Evolutionary conservation across 2,888 invertebrate genomes (phyloP).

Genomic region (Phytoseiulus persimilis): DNA sequence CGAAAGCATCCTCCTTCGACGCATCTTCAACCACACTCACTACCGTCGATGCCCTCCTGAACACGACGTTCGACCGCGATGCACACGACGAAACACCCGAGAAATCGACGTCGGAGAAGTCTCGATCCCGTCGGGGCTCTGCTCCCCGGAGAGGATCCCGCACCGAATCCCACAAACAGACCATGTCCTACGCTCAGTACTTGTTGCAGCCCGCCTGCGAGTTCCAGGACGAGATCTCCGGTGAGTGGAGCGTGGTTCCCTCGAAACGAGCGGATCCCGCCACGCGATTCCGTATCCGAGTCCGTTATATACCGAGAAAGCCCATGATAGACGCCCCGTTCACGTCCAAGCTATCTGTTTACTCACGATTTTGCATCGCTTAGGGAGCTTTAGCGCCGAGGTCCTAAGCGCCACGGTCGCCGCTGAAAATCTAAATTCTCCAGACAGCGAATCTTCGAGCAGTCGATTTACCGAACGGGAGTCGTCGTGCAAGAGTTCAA

Average conservation of each 20-base stretch:
- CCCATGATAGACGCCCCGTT: neutral
- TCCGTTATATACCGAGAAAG: too few species aligned
- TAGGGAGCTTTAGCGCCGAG: conserved; percentile 34
- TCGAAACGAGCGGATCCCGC: too few species aligned
- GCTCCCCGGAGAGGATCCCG: conserved; percentile 7
- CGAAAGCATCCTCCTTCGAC: conserved; percentile 37
- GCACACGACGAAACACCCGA: neutral
- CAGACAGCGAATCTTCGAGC: conserved; percentile 38
- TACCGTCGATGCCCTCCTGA: conserved; percentile 38
- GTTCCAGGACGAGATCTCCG: conserved; percentile 26
- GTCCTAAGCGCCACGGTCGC: conserved; percentile 17
- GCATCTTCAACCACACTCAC: conserved; percentile 39
- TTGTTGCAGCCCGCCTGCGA: conserved; percentile 31
- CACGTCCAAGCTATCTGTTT: neutral
- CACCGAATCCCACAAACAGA: conserved; percentile 8
- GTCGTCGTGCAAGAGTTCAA: conserved; percentile 31
- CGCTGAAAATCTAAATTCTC: conserved; percentile 30
- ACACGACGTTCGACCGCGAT: neutral
- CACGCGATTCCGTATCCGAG: too few species aligned
- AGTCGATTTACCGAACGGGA: conserved; percentile 37
- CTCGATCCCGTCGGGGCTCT: neutral
- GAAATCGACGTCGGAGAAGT: neutral
- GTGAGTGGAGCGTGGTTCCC: neutral
- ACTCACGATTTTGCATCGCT: neutral
- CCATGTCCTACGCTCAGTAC: conserved; percentile 23